A percentile compares a stretch with the other conserved stretches of the same genome.
Evolutionary conservation across 2,888 invertebrate genomes (phyloP).

Genomic region (Tinea trinotella): DNA sequence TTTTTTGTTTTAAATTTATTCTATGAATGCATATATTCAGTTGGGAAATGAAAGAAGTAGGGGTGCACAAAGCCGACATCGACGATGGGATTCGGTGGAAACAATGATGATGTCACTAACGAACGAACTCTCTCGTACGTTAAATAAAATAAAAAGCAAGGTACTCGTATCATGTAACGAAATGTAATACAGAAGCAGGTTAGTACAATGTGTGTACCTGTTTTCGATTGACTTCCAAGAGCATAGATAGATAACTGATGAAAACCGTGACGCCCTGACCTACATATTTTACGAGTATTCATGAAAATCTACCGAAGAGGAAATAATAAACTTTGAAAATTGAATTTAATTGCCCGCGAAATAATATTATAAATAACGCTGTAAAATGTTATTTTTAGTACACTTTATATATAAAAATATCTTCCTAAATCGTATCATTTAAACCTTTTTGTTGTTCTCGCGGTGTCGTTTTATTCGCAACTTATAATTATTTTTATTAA

Average conservation of each 20-base stretch:
- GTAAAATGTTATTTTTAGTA: neutral
- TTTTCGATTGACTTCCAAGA: constrained; percentile 2
- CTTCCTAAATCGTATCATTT: neutral
- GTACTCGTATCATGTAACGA: constrained; percentile 7
- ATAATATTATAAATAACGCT: neutral
- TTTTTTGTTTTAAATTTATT: too few relatives aligned
- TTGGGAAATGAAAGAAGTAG: constrained; percentile 9
- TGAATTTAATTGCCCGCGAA: neutral
- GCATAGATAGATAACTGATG: constrained; percentile 15
- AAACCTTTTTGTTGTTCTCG: neutral
- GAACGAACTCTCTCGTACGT: constrained; percentile 17
- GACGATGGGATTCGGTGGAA: constrained; percentile 9
- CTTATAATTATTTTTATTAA: too few relatives aligned
- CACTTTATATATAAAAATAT: neutral
- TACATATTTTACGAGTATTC: constrained; percentile 33
- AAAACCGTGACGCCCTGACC: constrained; percentile 21
- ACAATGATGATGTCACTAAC: constrained; percentile 18
- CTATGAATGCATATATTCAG: too few relatives aligned
- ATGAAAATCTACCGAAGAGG: constrained; percentile 31
- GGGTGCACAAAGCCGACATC: constrained; percentile 11
- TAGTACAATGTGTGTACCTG: constrained; percentile 15
- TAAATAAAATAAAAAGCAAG: constrained; percentile 16
- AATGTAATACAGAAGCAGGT: neutral
- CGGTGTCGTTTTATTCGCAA: too few relatives aligned
- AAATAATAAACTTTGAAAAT: constrained; percentile 27